Conservation (phyloP, 2,797 vertebrate species). For the Eremophila alpestris region DNA sequence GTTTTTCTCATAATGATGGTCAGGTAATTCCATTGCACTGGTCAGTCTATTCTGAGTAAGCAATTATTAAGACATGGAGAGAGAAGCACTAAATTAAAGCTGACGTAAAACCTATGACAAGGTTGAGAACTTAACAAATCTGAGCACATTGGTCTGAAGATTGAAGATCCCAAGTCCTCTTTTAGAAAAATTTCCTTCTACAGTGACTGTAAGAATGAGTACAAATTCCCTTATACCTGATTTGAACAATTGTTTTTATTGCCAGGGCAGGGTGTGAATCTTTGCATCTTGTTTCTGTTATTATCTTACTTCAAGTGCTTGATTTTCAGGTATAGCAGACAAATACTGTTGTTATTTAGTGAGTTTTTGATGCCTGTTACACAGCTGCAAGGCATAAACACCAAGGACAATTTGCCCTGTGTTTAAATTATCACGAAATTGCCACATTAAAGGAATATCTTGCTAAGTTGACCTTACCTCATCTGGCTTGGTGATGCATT, state of each 20-base stretch:
- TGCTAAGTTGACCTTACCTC: conserved; percentile 80
- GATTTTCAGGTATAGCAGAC: not conserved
- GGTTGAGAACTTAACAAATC: not conserved
- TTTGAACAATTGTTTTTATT: not conserved
- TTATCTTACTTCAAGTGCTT: not conserved
- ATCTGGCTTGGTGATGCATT: conserved; percentile 86
- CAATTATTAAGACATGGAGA: not conserved
- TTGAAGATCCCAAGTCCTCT: not conserved
- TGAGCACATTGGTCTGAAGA: not conserved
- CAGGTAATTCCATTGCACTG: not conserved
- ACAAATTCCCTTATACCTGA: not conserved
- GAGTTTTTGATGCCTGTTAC: not conserved
- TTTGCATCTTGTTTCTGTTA: not conserved
- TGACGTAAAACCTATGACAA: not conserved
- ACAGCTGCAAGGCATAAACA: not conserved
- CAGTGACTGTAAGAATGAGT: not conserved
- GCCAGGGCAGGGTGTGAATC: not conserved
- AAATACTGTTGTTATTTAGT: not conserved
- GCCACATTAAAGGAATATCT: not conserved
- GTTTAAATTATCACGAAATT: not conserved
- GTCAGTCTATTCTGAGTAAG: not conserved
- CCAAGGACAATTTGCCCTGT: not conserved
- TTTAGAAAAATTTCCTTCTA: not conserved
- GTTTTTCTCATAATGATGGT: not conserved
- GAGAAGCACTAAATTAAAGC: not conserved